phyloP scores from a whole-genome alignment of 2,797 vertebrate genomes.

The Anas capensis region DNA sequence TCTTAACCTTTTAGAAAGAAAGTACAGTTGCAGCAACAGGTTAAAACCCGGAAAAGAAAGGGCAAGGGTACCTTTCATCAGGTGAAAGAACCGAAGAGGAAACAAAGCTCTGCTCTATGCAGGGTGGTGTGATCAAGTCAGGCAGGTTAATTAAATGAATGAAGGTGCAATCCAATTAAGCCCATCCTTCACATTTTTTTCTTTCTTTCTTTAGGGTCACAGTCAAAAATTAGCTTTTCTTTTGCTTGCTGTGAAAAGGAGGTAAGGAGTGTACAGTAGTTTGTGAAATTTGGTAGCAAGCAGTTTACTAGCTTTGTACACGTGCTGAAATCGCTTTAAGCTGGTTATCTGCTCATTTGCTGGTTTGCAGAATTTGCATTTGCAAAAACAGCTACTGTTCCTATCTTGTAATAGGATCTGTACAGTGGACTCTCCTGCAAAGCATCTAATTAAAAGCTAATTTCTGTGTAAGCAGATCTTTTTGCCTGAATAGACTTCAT shows the following conservation, averaged over 20 bases:
- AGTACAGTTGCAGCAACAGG: neutral
- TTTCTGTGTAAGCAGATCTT: neutral
- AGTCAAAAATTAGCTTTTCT: neutral
- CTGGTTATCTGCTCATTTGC: neutral
- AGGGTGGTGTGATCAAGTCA: neutral
- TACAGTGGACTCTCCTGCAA: neutral
- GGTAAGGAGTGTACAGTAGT: neutral
- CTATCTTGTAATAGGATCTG: neutral
- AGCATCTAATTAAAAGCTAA: neutral
- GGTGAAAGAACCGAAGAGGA: neutral
- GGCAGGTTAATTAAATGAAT: neutral
- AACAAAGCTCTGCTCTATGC: neutral
- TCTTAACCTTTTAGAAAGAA: neutral
- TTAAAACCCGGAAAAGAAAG: neutral
- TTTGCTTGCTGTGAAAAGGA: neutral
- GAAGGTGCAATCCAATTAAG: neutral
- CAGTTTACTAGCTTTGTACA: neutral
- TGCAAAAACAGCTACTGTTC: neutral
- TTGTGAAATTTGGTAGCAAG: neutral
- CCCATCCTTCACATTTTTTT: neutral
- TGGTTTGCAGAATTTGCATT: neutral
- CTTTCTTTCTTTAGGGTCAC: neutral
- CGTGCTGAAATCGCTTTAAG: neutral
- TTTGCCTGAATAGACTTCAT: neutral
- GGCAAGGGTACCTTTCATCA: neutral